Evolutionary conservation across 2,888 invertebrate species (phyloP).

Genomic region (Chrysotoxum bicinctum): DNA sequence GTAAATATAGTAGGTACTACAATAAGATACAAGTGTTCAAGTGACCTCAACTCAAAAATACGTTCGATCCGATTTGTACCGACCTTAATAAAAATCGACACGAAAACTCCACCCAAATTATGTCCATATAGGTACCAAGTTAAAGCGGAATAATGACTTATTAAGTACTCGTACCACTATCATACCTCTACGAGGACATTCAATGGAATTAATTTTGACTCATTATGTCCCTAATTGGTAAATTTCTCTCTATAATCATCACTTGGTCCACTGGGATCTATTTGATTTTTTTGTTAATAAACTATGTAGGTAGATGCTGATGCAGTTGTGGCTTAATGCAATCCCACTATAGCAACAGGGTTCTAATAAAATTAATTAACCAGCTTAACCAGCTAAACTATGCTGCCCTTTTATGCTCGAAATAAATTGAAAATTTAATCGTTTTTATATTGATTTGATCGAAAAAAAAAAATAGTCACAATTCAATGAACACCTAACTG

Average conservation of each 20-base stretch:
- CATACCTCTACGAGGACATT: neutral
- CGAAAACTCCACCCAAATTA: too few species aligned
- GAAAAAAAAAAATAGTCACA: neutral
- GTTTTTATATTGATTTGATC: constrained; percentile 9
- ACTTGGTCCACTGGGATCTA: neutral
- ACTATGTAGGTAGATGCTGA: neutral
- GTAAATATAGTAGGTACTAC: too few species aligned
- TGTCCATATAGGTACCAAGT: too few species aligned
- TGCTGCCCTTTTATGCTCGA: neutral
- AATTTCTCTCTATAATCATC: neutral
- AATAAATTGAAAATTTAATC: neutral
- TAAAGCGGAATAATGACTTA: too few species aligned
- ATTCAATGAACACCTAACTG: constrained; percentile 19
- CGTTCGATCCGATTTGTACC: too few species aligned
- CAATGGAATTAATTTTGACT: neutral
- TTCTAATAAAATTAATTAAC: constrained; percentile 61
- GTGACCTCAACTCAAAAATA: too few species aligned
- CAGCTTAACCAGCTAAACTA: constrained; percentile 28
- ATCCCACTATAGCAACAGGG: neutral
- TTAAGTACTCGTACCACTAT: too few species aligned
- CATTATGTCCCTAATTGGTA: neutral
- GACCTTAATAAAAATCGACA: too few species aligned
- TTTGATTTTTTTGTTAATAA: neutral
- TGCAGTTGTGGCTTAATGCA: neutral
- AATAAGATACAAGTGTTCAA: too few species aligned